These are phyloP conservation scores for Tetragnatha versicolor DNA, from an alignment of 1,140 invertebrate genomes.

Conservation along the genomic window DNA sequence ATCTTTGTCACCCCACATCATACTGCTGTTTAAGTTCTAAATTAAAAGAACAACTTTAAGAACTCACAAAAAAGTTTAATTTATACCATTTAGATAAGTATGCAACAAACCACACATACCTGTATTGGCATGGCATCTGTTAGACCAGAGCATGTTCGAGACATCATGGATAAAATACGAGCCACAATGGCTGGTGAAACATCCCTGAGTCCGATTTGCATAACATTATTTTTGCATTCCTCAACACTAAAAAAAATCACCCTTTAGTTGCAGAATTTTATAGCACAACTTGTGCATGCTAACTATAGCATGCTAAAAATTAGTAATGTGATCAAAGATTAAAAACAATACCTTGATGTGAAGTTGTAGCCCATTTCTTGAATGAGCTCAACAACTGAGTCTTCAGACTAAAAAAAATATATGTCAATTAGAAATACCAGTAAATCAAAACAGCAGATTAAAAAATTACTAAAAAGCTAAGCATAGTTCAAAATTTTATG, in stretches of 20 bases:
- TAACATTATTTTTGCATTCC: constrained; percentile 84
- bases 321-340: background rate
- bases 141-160: constrained; percentile 77
- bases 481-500: no score
- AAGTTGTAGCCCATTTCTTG: constrained; percentile 89
- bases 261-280: no score
- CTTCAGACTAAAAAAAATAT: constrained; percentile 63
- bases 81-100: background rate
- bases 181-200: constrained; percentile 82
- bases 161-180: constrained; percentile 85
- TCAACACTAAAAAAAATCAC: constrained; percentile 70
- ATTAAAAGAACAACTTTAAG: constrained; percentile 18
- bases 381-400: constrained; percentile 74
- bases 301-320: background rate
- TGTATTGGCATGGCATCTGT: constrained; percentile 67
- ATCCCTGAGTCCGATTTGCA: constrained; percentile 76
- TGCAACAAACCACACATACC: constrained; percentile 39
- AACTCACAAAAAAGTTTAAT: constrained; percentile 35
- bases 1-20: constrained; percentile 62
- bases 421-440: no score
- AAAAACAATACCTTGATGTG: constrained; percentile 71
- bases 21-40: constrained; percentile 40
- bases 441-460: no score
- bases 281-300: background rate
- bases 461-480: no score